Base-by-base conservation (phyloP, 2,888 invertebrate species). In the Druceiella hillmani region DNA sequence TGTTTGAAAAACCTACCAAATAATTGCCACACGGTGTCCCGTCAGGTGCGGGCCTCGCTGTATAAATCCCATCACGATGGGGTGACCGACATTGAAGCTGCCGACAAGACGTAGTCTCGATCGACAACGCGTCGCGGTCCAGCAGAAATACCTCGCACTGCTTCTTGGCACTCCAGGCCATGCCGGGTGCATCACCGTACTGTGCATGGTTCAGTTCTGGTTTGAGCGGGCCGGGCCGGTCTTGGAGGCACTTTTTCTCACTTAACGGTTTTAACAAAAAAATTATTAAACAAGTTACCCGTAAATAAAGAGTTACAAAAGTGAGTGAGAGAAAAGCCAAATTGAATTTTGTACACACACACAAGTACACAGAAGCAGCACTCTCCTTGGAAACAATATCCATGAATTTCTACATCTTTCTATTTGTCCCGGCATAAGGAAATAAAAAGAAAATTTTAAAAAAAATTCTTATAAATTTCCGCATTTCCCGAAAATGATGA, bases 21-120 rank as follows among this genome's bases (percentile, higher is more conserved):
- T 66, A 66, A 0, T 59, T 56, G 6, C 82, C 85, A 55, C 88
- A 89, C 12, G 74, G 60, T 1, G 87, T 88, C 28, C 88, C 88
- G 43, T 87, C 86, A 17, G 89, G 61, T n/a, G 88, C 88, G 0
- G 88, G 88, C 1, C 87, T 87, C 2, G 87, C 81, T 55, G 78
- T 79, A 58, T 83, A 87, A 62, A 76, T 82, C 7, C 85, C 86
- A 40, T 78, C 76, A 33, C 82, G 74, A 54, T 82, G 79, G 17
- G 86, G 85, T 11, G 81, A 79, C 52, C 78, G 75, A 54, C 87
- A 87, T 47, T 79, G 76, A 32, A 87, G 64, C 58, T 80, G 81
- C 40, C 74, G 69, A 56, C 87, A 87, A 3, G 39, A 39, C 13
- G 52, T 29, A 28, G 62, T 56, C 2, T 61, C 62, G 9, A 69